Evolutionary conservation across 2,888 invertebrate species (phyloP).

Genomic region (Chrysolina americana): DNA sequence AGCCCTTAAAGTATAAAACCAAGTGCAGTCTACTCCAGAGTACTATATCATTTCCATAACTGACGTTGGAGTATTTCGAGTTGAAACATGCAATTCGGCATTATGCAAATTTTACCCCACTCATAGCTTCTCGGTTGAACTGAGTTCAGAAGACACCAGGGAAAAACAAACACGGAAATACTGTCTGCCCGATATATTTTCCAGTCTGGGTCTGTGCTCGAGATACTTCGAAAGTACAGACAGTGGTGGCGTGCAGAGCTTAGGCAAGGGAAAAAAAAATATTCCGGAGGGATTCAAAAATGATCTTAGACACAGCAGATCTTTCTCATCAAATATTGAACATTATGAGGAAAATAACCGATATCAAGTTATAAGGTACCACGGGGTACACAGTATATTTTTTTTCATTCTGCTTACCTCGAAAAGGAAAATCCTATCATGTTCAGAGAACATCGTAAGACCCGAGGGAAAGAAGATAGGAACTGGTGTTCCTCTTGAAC

Average conservation of each 20-base stretch:
- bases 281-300: no score
- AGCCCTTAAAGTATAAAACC: constrained; percentile 3
- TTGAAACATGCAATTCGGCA: constrained; percentile 10
- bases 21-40: neutral
- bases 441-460: no score
- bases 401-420: no score
- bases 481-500: no score
- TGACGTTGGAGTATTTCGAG: neutral
- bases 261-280: no score
- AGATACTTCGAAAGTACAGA: neutral
- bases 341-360: no score
- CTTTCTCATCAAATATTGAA: no score
- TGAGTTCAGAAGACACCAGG: neutral
- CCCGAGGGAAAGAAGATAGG: no score
- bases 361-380: no score
- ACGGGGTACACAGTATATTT: no score
- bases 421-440: no score
- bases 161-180: constrained; percentile 10
- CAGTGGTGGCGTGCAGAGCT: neutral
- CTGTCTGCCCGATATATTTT: neutral
- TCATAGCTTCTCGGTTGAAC: neutral
- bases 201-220: neutral
- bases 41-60: constrained; percentile 12
- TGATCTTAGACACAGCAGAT: no score
- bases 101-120: constrained; percentile 12